Conservation (phyloP, 2,797 vertebrate genomes). For the Cottoperca gobio region DNA sequence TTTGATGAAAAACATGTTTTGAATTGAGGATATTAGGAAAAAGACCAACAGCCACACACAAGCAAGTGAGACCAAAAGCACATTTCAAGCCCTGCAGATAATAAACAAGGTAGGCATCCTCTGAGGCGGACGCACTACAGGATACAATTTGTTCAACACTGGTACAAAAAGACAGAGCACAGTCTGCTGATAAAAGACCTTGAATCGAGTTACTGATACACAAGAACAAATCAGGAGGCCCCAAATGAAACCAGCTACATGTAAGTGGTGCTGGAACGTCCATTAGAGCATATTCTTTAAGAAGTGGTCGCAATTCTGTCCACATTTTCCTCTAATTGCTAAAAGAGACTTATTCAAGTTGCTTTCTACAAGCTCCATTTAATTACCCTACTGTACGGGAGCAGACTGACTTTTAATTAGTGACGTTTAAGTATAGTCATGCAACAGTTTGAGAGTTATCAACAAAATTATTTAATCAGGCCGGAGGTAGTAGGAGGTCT, state of each 20-base stretch:
- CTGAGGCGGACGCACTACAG: neutral
- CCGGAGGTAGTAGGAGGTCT: conserved; percentile 2
- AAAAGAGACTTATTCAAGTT: neutral
- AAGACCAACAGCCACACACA: conserved; percentile 1
- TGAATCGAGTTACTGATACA: conserved; percentile 1
- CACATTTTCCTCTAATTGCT: neutral
- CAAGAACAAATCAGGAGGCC: neutral
- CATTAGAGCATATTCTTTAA: neutral
- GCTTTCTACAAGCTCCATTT: conserved; percentile 4
- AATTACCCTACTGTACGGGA: conserved; percentile 1
- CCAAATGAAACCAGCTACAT: neutral
- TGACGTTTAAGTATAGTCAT: conserved; percentile 9
- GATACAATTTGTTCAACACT: conserved; percentile 33
- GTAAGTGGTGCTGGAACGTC: neutral
- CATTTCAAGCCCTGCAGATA: conserved; percentile 13
- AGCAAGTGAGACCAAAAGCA: neutral
- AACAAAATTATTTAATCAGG: conserved; percentile 41
- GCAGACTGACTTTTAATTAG: neutral
- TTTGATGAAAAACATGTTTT: neutral
- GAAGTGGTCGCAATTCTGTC: neutral
- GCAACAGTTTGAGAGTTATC: conserved; percentile 16
- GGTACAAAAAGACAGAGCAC: conserved; percentile 5
- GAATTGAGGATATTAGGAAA: neutral
- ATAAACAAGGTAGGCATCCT: conserved; percentile 27
- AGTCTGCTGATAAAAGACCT: conserved; percentile 5